These are phyloP conservation scores for Lasioglossum zephyrum DNA, from an alignment of 2,888 invertebrate genomes.

Conservation along the genomic window DNA sequence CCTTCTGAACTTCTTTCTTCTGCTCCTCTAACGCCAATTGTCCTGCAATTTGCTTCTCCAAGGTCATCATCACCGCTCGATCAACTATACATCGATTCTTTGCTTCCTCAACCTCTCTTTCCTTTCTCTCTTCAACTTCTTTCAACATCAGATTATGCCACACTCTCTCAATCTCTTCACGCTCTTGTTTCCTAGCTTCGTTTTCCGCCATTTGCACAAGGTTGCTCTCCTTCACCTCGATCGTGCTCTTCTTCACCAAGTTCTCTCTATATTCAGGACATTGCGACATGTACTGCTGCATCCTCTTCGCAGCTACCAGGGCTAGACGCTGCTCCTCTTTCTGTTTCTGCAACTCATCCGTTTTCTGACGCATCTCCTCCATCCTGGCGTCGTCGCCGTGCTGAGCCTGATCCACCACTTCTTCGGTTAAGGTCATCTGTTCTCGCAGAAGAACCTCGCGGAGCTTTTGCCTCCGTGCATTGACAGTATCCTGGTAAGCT, in stretches of 20 bases:
- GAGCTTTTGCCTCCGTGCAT: slow-evolving; percentile 84
- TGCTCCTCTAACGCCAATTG: slow-evolving; percentile 71
- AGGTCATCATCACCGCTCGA: slow-evolving; percentile 47
- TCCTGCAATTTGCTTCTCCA: slow-evolving; percentile 75
- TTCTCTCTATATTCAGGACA: slow-evolving; percentile 25
- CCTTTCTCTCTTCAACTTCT: slow-evolving; percentile 84
- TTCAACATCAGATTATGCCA: slow-evolving; percentile 87
- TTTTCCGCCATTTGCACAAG: slow-evolving; percentile 79
- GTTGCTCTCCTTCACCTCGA: slow-evolving; percentile 57
- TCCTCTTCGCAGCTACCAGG: slow-evolving; percentile 54
- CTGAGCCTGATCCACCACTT: slow-evolving; percentile 86
- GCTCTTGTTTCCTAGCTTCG: slow-evolving; percentile 85
- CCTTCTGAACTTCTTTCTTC: slow-evolving; percentile 65
- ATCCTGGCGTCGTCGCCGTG: slow-evolving; percentile 85
- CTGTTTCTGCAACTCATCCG: slow-evolving; percentile 85
- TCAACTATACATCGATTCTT: slow-evolving; percentile 54
- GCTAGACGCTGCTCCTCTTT: slow-evolving; percentile 86
- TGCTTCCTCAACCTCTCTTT: slow-evolving; percentile 67
- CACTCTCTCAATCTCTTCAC: slow-evolving; percentile 87
- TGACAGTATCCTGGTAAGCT: slow-evolving; percentile 85
- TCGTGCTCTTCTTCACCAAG: slow-evolving; percentile 8
- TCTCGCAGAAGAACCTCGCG: slow-evolving; percentile 81
- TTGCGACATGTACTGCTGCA: slow-evolving; percentile 50
- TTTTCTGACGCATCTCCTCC: slow-evolving; percentile 85
- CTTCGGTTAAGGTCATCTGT: slow-evolving; percentile 86